phyloP scores from a whole-genome alignment of 1,140 invertebrate genomes.

The Leptinotarsa lineolata region DNA sequence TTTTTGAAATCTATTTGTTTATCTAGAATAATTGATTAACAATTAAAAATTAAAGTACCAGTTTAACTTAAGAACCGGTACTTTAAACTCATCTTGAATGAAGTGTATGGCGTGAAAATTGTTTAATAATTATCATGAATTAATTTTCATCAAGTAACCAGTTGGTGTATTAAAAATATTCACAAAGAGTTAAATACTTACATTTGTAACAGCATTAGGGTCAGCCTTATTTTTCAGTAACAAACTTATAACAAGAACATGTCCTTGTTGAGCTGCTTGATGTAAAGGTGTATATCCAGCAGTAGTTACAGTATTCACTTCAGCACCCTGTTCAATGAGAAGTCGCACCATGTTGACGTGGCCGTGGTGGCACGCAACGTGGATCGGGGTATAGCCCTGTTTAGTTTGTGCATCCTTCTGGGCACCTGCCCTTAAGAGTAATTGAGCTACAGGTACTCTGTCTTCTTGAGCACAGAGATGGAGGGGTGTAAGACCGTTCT shows the following conservation, averaged over 20 bases:
- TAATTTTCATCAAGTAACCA: too few relatives aligned
- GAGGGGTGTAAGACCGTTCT: conserved; percentile 87
- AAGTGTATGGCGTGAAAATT: too few relatives aligned
- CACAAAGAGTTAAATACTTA: conserved; percentile 62
- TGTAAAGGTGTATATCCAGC: conserved; percentile 97
- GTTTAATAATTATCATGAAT: too few relatives aligned
- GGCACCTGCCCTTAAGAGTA: conserved; percentile 81
- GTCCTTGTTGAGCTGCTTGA: conserved; percentile 97
- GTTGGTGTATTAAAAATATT: conserved; percentile 2
- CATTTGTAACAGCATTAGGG: conserved; percentile 91
- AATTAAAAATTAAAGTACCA: too few relatives aligned
- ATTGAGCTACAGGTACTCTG: conserved; percentile 81
- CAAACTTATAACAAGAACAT: conserved; percentile 91
- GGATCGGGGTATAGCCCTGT: conserved; percentile 95
- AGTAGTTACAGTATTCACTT: conserved; percentile 70
- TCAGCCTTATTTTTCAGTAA: conserved; percentile 93
- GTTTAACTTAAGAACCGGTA: too few relatives aligned
- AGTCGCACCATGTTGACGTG: conserved; percentile 92
- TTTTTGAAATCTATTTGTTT: too few relatives aligned
- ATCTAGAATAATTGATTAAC: too few relatives aligned
- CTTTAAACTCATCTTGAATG: too few relatives aligned
- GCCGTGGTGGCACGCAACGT: conserved; percentile 96
- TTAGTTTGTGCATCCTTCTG: conserved; percentile 82
- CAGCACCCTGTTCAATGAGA: conserved; percentile 81
- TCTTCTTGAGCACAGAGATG: conserved; percentile 94